Percentiles rank a stretch among this genome's conserved stretches.
These are phyloP conservation scores for Formicarius rufipectus DNA, from an alignment of 2,113 vertebrate genomes.

Conservation along the genomic window DNA sequence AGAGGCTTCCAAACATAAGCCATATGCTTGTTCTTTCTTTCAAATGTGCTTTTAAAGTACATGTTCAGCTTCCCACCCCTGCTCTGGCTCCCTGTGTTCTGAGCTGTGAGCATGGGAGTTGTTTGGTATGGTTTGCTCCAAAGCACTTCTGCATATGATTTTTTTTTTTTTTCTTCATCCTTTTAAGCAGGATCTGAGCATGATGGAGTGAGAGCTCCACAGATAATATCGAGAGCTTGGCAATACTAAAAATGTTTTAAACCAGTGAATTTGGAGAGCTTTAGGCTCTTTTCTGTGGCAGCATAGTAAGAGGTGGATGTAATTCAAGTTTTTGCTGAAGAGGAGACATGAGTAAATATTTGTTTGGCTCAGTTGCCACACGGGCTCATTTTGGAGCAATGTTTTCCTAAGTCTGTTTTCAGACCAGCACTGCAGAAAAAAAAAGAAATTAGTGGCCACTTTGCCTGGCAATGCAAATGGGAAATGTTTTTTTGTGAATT, in stretches of 20 bases:
- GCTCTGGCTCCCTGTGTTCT: background rate
- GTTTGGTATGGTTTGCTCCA: background rate
- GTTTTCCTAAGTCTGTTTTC: background rate
- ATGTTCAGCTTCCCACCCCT: background rate
- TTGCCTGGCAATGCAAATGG: background rate
- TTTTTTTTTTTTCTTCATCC: background rate
- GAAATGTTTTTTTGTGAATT: background rate
- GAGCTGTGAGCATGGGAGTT: background rate
- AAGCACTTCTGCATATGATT: background rate
- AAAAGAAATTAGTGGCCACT: background rate
- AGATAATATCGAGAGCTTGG: background rate
- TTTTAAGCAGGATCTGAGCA: background rate
- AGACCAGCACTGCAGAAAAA: background rate
- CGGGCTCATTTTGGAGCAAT: background rate
- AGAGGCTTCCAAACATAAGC: constrained; percentile 48
- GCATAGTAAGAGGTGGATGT: background rate
- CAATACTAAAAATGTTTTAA: background rate
- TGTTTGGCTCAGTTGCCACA: background rate
- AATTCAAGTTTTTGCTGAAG: background rate
- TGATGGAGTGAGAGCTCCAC: background rate
- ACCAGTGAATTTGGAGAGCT: background rate
- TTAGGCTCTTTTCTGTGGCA: background rate
- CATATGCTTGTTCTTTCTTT: constrained; percentile 25
- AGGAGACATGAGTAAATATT: background rate
- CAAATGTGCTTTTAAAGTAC: constrained; percentile 2